Base-by-base conservation (phyloP, 2,888 invertebrate species). In the Ethmia dodecea region DNA sequence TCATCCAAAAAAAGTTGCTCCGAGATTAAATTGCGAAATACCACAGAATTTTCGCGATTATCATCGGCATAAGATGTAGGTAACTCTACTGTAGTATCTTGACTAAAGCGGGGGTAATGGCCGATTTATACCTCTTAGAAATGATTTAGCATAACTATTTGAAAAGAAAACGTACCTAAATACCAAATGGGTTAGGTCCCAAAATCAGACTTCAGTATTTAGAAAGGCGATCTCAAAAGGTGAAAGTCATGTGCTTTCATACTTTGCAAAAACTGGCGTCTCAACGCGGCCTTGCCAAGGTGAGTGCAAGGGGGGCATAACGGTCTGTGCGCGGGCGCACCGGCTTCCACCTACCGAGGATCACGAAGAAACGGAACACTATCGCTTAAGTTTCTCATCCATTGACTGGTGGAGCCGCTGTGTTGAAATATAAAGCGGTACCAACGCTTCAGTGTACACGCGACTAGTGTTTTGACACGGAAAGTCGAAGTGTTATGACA, bases 261-360 rank as follows among this genome's bases (percentile, higher is more conserved):
- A 67, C 61, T 67, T 75, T 76, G 84, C 83, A 84, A 86, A 86
- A 86, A 83, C 79, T 77, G 65, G 68, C 77, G 76, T 77, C 81
- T 73, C 69, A 48, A 38, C 45, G 71, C 81, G 84, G 84, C 86
- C 86, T 86, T 86, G 86, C 71, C 84, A 84, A 84, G 84, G 84
- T 84, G 72, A 84, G 60, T 76, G 77, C 79, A 80, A 76, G 71
- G 75, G 78, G 81, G 81, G 73, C 80, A 73, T 78, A 84, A 84
- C 84, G 84, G 86, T 76, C 60, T n/a, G 58, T 53, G 62, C 57
- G 65, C 66, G 48, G 49, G 51, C 55, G 54, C 72, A 66, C 65
- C 64, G 65, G 56, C 60, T 52, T 42, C 45, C 55, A 40, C 46
- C 55, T 48, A 56, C 62, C 59, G 55, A 54, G 41, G 38, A 52